phyloP scores from a whole-genome alignment of 1,140 invertebrate species.

The Lepidurus couesii region DNA sequence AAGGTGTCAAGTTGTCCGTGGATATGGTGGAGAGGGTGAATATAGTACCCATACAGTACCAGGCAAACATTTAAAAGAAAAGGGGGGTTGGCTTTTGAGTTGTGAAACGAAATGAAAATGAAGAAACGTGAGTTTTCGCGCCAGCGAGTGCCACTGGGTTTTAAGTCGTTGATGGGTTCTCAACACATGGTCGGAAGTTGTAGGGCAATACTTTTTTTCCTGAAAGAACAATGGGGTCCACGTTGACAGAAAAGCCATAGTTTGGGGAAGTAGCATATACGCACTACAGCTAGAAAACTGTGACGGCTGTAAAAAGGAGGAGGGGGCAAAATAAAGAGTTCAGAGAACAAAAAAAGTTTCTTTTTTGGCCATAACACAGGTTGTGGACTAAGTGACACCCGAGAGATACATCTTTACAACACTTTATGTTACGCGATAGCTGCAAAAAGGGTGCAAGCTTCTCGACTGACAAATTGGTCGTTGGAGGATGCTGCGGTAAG shows the following conservation, averaged over 20 bases:
- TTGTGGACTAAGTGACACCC: constrained; percentile 5
- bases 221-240: neutral
- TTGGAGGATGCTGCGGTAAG: constrained; percentile 20
- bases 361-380: neutral
- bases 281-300: neutral
- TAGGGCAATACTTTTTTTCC: neutral
- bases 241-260: constrained; percentile 6
- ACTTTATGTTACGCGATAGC: constrained; percentile 19
- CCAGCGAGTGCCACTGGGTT: constrained; percentile 5
- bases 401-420: constrained; percentile 19
- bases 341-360: too few relatives aligned
- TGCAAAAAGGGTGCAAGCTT: constrained; percentile 12
- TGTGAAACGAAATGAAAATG: constrained; percentile 9
- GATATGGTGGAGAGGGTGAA: neutral
- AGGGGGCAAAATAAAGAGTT: neutral
- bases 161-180: constrained; percentile 10
- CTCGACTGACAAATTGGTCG: constrained; percentile 14
- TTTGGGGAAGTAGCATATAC: neutral
- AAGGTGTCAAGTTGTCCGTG: constrained; percentile 15
- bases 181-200: constrained; percentile 18
- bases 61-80: neutral
- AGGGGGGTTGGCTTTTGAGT: neutral
- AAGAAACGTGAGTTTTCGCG: constrained; percentile 1
- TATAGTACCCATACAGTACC: neutral
- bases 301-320: neutral